These are phyloP conservation scores for Spea multiplicata DNA, from an alignment of 2,113 vertebrate genomes.

Conservation along the genomic window DNA sequence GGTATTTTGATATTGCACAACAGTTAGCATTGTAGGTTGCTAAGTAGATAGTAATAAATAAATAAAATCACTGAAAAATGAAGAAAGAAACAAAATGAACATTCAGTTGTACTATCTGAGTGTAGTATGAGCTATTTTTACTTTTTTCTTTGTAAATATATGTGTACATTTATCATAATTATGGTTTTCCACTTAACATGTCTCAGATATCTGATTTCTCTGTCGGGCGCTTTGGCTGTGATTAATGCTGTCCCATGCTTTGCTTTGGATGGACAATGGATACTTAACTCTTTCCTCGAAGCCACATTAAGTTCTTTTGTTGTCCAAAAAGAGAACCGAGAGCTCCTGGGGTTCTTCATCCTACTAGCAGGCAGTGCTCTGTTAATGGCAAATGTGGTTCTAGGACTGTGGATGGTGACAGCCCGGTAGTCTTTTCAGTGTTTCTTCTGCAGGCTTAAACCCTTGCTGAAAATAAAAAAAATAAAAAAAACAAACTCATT, in stretches of 20 bases:
- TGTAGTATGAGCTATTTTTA: not conserved
- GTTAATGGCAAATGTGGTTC: slow-evolving; percentile 91
- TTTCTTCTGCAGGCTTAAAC: slow-evolving; percentile 36
- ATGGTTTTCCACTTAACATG: slow-evolving; percentile 60
- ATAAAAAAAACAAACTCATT: not conserved
- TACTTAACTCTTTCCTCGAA: slow-evolving; percentile 93
- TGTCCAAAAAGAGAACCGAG: slow-evolving; percentile 82
- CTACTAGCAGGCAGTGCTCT: slow-evolving; percentile 89
- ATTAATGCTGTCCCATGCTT: slow-evolving; percentile 98
- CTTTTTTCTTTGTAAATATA: not conserved
- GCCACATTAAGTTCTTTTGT: slow-evolving; percentile 82
- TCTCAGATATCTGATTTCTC: slow-evolving; percentile 87
- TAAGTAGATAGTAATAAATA: too few relatives aligned
- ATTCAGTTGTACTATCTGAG: too few relatives aligned
- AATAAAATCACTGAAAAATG: too few relatives aligned
- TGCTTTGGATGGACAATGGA: slow-evolving; percentile 96
- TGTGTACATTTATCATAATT: not conserved
- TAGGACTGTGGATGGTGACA: slow-evolving; percentile 97
- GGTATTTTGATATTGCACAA: too few relatives aligned
- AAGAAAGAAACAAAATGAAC: too few relatives aligned
- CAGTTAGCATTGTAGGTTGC: too few relatives aligned
- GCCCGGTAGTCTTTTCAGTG: slow-evolving; percentile 71
- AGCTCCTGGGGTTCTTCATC: slow-evolving; percentile 91
- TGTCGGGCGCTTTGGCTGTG: slow-evolving; percentile 92
- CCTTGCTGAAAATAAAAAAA: not conserved